Conservation (phyloP, 2,888 invertebrate genomes). For the Agriotes lineatus region DNA sequence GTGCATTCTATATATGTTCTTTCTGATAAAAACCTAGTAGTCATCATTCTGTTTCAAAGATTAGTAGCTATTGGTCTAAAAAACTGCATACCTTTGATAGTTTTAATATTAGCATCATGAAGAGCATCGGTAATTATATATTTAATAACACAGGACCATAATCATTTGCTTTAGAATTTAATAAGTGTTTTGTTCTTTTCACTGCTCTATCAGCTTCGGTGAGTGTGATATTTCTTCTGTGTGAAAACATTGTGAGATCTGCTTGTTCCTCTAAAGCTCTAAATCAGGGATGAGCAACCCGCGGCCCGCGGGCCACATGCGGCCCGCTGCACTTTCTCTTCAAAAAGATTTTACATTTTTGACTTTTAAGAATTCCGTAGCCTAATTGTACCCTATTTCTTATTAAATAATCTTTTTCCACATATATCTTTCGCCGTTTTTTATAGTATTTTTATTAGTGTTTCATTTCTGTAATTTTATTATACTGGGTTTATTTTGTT, state of each 20-base stretch:
- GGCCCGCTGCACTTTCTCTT: no score
- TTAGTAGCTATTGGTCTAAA: background rate
- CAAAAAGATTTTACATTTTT: no score
- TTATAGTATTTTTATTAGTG: no score
- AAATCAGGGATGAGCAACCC: no score
- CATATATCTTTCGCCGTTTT: no score
- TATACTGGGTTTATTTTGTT: no score
- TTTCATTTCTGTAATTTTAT: no score
- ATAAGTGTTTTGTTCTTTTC: background rate
- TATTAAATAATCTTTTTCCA: no score
- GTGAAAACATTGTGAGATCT: background rate
- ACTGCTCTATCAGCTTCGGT: background rate
- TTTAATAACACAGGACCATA: background rate
- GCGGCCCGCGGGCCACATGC: no score
- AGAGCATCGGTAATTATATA: background rate
- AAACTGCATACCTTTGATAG: background rate
- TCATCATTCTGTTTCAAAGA: background rate
- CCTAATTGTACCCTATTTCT: no score
- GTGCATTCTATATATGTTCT: background rate
- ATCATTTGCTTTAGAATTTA: background rate
- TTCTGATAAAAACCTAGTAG: background rate
- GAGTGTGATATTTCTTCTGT: background rate
- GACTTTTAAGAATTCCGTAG: no score
- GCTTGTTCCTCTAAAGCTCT: background rate
- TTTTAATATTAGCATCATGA: background rate